Evolutionary conservation across 2,797 vertebrate genomes (phyloP).

Genomic region (Enoplosus armatus): DNA sequence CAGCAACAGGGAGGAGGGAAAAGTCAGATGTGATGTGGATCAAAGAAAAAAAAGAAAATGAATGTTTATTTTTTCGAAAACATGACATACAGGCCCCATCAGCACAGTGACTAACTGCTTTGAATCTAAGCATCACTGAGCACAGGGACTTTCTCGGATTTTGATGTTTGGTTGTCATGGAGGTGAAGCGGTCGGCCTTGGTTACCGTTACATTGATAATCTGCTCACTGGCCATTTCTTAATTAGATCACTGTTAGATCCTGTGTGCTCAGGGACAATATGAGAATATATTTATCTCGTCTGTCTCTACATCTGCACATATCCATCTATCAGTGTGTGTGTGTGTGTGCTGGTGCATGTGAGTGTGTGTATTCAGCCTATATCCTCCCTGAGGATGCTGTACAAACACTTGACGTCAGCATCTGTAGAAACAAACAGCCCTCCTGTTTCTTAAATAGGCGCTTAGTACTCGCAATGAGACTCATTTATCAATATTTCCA

Average conservation of each 20-base stretch:
- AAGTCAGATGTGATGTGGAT: slow-evolving; percentile 6
- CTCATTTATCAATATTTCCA: slow-evolving; percentile 32
- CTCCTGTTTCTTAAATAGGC: slow-evolving; percentile 28
- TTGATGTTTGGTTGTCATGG: slow-evolving; percentile 62
- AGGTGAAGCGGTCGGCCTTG: slow-evolving; percentile 43
- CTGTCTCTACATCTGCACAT: slow-evolving; percentile 24
- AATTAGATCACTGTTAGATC: slow-evolving; percentile 65
- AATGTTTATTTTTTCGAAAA: background rate
- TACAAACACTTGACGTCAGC: slow-evolving; percentile 42
- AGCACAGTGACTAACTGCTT: slow-evolving; percentile 20
- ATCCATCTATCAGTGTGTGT: slow-evolving; percentile 9
- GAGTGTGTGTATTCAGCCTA: slow-evolving; percentile 12
- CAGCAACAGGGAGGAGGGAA: slow-evolving; percentile 12
- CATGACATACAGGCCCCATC: background rate
- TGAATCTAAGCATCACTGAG: slow-evolving; percentile 33
- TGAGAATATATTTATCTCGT: slow-evolving; percentile 14
- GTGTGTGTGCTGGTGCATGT: slow-evolving; percentile 1
- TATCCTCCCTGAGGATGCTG: slow-evolving; percentile 10
- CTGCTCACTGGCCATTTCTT: slow-evolving; percentile 59
- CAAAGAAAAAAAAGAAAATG: background rate
- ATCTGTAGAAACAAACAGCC: slow-evolving; percentile 26
- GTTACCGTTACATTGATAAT: slow-evolving; percentile 62
- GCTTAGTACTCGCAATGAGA: slow-evolving; percentile 19
- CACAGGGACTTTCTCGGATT: slow-evolving; percentile 21
- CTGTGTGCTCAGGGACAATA: slow-evolving; percentile 45